A percentile compares a stretch with the other conserved stretches of the same genome.
phyloP scores from a whole-genome alignment of 1,140 invertebrate species.

The Oedothorax gibbosus region DNA sequence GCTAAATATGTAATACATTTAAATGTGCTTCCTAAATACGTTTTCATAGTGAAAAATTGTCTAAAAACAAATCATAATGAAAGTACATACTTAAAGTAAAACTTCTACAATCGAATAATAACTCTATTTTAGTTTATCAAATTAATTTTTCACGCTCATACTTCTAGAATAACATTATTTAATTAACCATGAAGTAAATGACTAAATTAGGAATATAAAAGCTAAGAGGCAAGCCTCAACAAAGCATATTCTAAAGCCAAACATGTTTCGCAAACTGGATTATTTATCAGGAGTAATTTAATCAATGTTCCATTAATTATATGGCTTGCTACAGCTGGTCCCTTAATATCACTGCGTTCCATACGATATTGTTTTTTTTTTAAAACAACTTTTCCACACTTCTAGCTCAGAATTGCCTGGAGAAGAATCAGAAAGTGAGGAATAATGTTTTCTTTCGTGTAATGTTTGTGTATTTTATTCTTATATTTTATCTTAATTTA shows the following conservation, averaged over 20 bases:
- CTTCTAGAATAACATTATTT: slow-evolving; percentile 31
- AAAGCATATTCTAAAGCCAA: not conserved
- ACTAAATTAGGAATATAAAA: slow-evolving; percentile 2
- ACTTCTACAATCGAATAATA: no score
- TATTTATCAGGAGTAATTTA: slow-evolving; percentile 37
- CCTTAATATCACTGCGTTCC: slow-evolving; percentile 27
- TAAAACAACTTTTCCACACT: no score
- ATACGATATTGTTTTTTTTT: not conserved
- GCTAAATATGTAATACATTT: no score
- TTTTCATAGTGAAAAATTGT: no score
- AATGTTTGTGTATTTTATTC: no score
- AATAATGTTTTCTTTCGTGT: not conserved
- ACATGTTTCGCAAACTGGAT: not conserved
- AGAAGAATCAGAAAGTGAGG: not conserved
- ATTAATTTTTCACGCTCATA: slow-evolving; percentile 23
- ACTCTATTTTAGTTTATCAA: not conserved
- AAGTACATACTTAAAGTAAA: no score
- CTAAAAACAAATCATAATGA: no score
- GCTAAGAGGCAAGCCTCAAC: not conserved
- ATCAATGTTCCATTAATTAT: slow-evolving; percentile 42
- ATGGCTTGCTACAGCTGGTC: slow-evolving; percentile 22
- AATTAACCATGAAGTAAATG: slow-evolving; percentile 27
- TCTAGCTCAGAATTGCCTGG: no score
- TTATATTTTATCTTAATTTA: no score
- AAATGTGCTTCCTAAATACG: no score